Evolutionary conservation across 2,113 vertebrate species (phyloP).

Genomic region (Eidolon helvum): DNA sequence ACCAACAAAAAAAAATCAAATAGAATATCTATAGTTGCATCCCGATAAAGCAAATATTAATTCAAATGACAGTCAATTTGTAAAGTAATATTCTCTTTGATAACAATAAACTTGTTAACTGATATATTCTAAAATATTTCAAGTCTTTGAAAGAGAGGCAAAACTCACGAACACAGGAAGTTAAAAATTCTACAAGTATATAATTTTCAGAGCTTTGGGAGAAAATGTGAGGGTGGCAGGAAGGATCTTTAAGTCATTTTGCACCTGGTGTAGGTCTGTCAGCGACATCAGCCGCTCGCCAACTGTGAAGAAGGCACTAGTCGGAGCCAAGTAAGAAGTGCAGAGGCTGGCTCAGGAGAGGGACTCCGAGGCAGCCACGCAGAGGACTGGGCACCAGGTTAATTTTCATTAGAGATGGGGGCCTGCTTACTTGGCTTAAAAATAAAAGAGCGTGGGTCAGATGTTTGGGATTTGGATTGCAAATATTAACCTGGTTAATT

Average conservation of each 20-base stretch:
- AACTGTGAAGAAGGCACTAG: not conserved
- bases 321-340: not conserved
- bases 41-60: not conserved
- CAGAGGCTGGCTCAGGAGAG: not conserved
- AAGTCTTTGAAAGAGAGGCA: not conserved
- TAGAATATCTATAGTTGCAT: not conserved
- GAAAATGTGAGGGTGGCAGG: not conserved
- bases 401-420: not conserved
- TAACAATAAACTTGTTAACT: not conserved
- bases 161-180: not conserved
- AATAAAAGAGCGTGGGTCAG: not conserved
- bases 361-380: not conserved
- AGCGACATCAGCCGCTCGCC: not conserved
- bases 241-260: not conserved
- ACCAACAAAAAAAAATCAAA: not conserved
- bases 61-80: not conserved
- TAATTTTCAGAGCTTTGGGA: not conserved
- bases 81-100: not conserved
- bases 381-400: too few species aligned
- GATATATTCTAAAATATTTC: not conserved
- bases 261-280: not conserved
- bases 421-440: not conserved
- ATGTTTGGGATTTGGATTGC: not conserved
- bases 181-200: not conserved
- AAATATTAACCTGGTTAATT: not conserved